These are phyloP conservation scores for Caretta caretta DNA, from an alignment of 2,113 vertebrate genomes.

Conservation along the genomic window DNA sequence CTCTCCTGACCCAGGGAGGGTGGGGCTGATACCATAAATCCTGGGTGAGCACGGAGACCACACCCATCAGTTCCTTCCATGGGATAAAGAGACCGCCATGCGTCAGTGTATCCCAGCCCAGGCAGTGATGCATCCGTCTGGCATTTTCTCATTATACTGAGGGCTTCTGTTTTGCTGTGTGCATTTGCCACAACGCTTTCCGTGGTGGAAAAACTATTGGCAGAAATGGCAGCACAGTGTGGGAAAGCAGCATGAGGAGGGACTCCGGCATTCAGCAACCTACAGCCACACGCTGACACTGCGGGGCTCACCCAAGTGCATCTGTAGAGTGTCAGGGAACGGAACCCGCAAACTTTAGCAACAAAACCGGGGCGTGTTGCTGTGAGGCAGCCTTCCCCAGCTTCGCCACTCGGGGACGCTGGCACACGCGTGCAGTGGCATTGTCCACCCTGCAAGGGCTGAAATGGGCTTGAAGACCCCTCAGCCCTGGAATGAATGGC, in stretches of 20 bases:
- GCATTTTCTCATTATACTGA: background rate
- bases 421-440: background rate
- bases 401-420: background rate
- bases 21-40: background rate
- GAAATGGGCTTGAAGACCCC: background rate
- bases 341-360: too few relatives aligned
- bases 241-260: rapidly evolving
- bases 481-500: rapidly evolving
- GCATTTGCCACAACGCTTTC: rapidly evolving
- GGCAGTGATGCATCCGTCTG: background rate
- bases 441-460: background rate
- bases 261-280: background rate
- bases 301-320: background rate
- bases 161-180: background rate
- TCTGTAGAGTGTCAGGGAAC: background rate
- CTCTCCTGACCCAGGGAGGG: background rate
- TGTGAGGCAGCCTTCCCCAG: rapidly evolving
- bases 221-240: rapidly evolving
- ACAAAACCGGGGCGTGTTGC: background rate
- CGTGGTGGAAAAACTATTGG: background rate
- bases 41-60: background rate
- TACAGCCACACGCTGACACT: background rate
- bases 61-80: background rate
- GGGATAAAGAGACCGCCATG: background rate
- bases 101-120: rapidly evolving